Base-by-base conservation (phyloP, 2,797 vertebrate species). In the Lepidocolaptes lacrymiger region DNA sequence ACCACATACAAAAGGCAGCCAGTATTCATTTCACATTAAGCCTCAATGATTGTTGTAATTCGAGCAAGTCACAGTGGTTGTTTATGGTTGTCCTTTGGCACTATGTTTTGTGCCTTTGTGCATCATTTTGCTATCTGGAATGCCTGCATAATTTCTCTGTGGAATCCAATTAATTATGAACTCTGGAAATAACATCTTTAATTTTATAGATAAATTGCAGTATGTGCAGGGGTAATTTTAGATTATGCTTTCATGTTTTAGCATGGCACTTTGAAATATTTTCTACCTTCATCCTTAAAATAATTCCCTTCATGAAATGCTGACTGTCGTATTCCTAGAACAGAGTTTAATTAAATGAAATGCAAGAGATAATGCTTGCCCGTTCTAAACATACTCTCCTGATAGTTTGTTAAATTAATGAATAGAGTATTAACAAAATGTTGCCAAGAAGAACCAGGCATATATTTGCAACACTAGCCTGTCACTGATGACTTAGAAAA, bases 311-410 rank as follows among this genome's bases (percentile, higher is more conserved):
- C 79, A 16, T 89, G 91, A 97, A 91, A 95, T 96, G 97, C 97
- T 97, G 97, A 95, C 97, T 97, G 97, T 97, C 93, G 67, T 76
- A 67, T 43, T 96, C 92, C 94, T 96, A 62, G 90, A 95, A 92
- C 67, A 84, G 89, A 94, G 95, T 97, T 97, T 98, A 97, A 98
- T 98, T 98, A 98, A 97, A 97, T 94, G 97, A 93, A 97, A 96
- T 97, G 91, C 77, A 91, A 95, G 94, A 96, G 98, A 97, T 96
- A 97, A 96, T 96, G 91, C 97, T 79, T 88, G 95, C 94, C 95
- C 79, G 37, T 96, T 97, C 94, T 96, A 75, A 91, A 96, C 74
- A 62, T 85, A 85, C 89, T 95, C 97, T 98, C 97, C 85, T 95
- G 97, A 87, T 97, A 93, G 97, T 98, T 97, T 93, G 93, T 96